Base-by-base conservation (phyloP, 2,888 invertebrate genomes). In the Drosophila recens region DNA sequence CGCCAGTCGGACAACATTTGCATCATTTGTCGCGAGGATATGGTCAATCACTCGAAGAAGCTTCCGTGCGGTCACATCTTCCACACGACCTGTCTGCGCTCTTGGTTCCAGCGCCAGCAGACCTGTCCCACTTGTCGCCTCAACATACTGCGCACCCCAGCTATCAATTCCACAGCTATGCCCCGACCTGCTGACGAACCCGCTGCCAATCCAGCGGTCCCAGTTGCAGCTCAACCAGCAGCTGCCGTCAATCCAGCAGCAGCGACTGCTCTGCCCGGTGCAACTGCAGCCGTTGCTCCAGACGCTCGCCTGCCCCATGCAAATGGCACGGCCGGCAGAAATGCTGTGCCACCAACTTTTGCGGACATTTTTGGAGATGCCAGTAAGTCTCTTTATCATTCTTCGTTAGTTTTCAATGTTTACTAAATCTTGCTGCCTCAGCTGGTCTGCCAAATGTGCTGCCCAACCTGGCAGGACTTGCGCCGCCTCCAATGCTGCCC, bases 91-190 rank as follows among this genome's bases (percentile, higher is more conserved):
- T 99, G 99, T 93, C 94, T 99, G 62, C 95, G 99, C 53, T 98
- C 98, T 42, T 99, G 99, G 99, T 99, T 99, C 94, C 99, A 99
- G 93, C 95, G 99, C 9, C 99, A 99, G 92, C 99, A 99, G 93
- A 99, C 99, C 4, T 99, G 99, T 91, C 99, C 99, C 1, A 99
- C 99, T 4, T 99, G 99, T 92, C 95, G 99, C 13, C 94, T 98
- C 76, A 98, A 99, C 93, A 98, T 95, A 87, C 90, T 95, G 80
- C 93, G 95, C 5, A 93, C 94, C 59, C 93, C 92, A n/a, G 76
- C 90, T 63, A 61, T 90, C 20, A 90, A 90, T 77, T 75, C 87
- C n/a, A 81, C 88, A 4, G 85, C 88, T 2, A 75, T 91, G 51
- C 85, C 86, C 1, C 79, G 92, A 5, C 75, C 67, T 8, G 74